phyloP scores from a whole-genome alignment of 2,113 vertebrate genomes.

The Ochotona curzoniae region DNA sequence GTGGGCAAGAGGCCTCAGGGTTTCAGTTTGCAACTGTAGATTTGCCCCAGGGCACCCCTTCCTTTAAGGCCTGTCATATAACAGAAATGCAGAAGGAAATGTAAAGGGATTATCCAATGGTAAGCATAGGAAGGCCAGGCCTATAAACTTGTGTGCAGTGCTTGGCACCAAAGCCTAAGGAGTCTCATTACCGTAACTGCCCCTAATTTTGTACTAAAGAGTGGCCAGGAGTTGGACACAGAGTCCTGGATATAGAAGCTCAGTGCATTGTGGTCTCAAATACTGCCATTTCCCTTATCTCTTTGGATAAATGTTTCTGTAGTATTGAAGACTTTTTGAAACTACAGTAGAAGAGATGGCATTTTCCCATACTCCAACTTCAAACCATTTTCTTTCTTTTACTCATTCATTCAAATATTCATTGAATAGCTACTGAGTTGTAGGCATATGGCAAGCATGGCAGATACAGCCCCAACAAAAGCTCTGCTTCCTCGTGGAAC shows the following conservation, averaged over 20 bases:
- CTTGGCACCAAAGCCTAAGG: not conserved
- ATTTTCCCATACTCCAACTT: not conserved
- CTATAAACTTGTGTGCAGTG: not conserved
- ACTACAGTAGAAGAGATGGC: not conserved
- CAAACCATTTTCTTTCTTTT: not conserved
- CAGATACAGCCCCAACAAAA: not conserved
- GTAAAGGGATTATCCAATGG: not conserved
- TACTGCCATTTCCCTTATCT: not conserved
- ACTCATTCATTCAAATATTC: not conserved
- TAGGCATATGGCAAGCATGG: not conserved
- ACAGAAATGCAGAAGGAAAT: not conserved
- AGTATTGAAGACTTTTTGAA: no score
- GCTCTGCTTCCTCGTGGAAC: not conserved
- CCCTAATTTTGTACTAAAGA: not conserved
- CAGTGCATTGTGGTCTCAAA: not conserved
- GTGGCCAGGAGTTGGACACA: not conserved
- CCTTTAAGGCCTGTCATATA: not conserved
- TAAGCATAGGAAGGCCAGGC: not conserved
- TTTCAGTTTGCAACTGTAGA: not conserved
- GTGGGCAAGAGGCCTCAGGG: not conserved
- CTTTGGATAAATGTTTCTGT: not conserved
- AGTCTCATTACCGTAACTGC: not conserved
- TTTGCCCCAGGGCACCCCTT: not conserved
- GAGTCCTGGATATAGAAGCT: not conserved
- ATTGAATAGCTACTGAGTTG: not conserved